Conservation (phyloP, 1,140 invertebrate genomes). For the Trichoplusia ni region DNA sequence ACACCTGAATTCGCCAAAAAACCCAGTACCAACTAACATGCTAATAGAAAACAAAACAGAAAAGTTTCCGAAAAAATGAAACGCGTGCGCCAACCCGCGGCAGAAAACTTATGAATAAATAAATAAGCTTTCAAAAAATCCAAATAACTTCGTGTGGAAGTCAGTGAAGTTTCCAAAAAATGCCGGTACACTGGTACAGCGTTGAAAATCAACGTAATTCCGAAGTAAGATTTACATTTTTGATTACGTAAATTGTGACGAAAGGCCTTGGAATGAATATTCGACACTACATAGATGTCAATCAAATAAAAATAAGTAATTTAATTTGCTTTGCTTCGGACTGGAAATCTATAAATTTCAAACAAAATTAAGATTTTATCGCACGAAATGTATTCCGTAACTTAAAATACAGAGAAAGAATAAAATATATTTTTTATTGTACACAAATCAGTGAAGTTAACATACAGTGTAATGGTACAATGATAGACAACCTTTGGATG, state of each 20-base stretch:
- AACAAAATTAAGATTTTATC: too few species aligned
- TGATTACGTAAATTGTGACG: conserved; percentile 60
- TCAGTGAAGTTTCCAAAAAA: conserved; percentile 12
- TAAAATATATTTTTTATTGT: too few species aligned
- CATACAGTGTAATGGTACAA: too few species aligned
- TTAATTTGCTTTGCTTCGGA: too few species aligned
- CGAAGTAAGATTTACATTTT: conserved; percentile 60
- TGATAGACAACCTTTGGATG: too few species aligned
- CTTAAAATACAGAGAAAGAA: too few species aligned
- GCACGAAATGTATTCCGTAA: too few species aligned
- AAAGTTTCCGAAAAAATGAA: conserved; percentile 3
- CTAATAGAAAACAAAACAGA: neutral
- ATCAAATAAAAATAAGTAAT: too few species aligned
- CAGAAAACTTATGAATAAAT: conserved; percentile 25
- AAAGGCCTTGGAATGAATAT: conserved; percentile 18
- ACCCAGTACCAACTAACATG: neutral
- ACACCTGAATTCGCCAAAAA: too few species aligned
- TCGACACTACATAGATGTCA: too few species aligned
- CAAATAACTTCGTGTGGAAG: conserved; percentile 20
- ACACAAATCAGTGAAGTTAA: too few species aligned
- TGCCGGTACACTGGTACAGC: neutral
- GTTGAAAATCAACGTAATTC: conserved; percentile 55
- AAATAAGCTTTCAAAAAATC: conserved; percentile 26
- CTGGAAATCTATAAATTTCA: too few species aligned
- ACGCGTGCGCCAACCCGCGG: conserved; percentile 2